Conservation (phyloP, 2,888 invertebrate genomes). For the Nomada hirtipes region DNA sequence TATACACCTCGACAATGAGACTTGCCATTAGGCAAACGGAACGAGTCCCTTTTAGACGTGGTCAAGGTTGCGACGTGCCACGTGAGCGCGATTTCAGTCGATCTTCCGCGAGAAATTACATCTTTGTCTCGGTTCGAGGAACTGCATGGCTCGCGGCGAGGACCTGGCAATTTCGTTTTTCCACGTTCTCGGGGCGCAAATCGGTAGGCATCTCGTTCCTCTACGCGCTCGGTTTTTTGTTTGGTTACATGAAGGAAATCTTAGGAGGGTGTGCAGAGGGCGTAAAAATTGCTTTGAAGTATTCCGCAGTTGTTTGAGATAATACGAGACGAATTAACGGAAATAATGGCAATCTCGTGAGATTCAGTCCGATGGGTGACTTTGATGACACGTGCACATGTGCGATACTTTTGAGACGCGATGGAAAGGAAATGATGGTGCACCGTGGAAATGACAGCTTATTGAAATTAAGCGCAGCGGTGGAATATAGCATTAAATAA, state of each 20-base stretch:
- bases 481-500: too few species aligned
- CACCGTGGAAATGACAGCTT: too few species aligned
- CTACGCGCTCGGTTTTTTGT: conserved; percentile 14
- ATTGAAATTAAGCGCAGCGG: too few species aligned
- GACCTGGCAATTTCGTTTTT: conserved; percentile 28
- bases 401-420: too few species aligned
- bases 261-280: not conserved
- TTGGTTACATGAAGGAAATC: not conserved
- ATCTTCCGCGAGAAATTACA: conserved; percentile 16
- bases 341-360: too few species aligned
- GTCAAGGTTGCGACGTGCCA: not conserved
- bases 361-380: too few species aligned
- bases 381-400: too few species aligned
- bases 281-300: not conserved
- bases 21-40: conserved; percentile 19
- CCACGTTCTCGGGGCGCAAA: not conserved
- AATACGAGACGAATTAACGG: not conserved
- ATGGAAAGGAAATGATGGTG: too few species aligned
- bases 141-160: conserved; percentile 12
- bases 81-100: not conserved
- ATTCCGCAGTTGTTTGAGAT: not conserved
- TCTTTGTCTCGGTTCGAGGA: conserved; percentile 28
- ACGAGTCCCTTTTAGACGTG: not conserved
- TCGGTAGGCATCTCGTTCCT: conserved; percentile 6
- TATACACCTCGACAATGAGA: not conserved